Base-by-base conservation (phyloP, 2,113 vertebrate genomes). In the Pholis gunnellus region DNA sequence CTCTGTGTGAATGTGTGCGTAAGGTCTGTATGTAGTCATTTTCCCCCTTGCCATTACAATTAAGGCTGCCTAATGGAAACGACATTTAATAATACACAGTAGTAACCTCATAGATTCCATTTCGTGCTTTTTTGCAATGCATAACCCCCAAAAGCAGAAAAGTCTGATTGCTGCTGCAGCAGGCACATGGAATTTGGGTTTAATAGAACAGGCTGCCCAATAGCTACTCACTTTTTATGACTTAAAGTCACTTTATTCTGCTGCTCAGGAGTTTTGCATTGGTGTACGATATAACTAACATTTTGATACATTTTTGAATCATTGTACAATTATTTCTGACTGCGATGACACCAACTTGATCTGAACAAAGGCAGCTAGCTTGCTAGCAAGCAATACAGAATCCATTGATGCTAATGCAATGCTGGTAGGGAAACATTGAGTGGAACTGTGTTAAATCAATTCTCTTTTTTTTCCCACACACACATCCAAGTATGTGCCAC, bases 11-110 rank as follows among this genome's bases (percentile, higher is more conserved):
- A 44, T 80, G 67, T 48, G 42, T 69, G 75, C 1, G 34, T 42
- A 52, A n/a, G 7, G 27, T 69, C 11, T 59, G 17, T 68, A 22
- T 64, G 34, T 68, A 40, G 38, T 83, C n/a, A 85, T 76, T 81
- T 84, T 13, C 50, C 44, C 73, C 27, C 18, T 25, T 68, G 31
- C 17, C 67, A 75, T 75, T 72, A 61, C 81, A 90, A 78, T 88
- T 86, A 85, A 48, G n/a, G 64, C 73, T 79, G 67, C 57, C 42
- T 88, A 86, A 88, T 91, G 80, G 83, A 79, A 89, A 88, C 29
- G 29, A 5, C 25, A 57, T 81, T 82, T 81, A 84, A 87, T 89
- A 84, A 85, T 81, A 84, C 71, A 86, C n/a, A 72, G 22, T 71
- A 42, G 48, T 81, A 36, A 84, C 69, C 68, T 66, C 44, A 50